phyloP scores from a whole-genome alignment of 2,797 vertebrate genomes.

The Sebastes kiyomatsui region DNA sequence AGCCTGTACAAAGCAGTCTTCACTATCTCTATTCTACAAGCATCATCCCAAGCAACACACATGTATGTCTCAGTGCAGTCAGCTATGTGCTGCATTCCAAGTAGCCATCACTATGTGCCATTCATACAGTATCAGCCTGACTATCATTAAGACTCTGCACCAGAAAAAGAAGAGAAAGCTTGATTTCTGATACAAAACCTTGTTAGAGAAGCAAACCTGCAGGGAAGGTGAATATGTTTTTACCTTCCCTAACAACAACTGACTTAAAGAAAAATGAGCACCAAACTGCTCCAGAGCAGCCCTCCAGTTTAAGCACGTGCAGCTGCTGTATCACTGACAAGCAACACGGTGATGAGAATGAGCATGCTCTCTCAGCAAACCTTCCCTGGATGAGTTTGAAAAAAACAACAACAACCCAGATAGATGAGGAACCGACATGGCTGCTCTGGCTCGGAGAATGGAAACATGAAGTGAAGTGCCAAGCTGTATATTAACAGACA shows the following conservation, averaged over 20 bases:
- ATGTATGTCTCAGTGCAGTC: slow-evolving; percentile 17
- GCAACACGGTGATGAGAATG: slow-evolving; percentile 26
- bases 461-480: slow-evolving; percentile 11
- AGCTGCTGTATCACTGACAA: slow-evolving; percentile 27
- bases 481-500: slow-evolving; percentile 49
- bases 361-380: slow-evolving; percentile 51
- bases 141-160: slow-evolving; percentile 1
- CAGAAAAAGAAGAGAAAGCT: neutral
- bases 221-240: neutral
- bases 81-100: slow-evolving; percentile 37
- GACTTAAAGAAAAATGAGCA: slow-evolving; percentile 2
- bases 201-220: slow-evolving; percentile 12
- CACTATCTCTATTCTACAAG: slow-evolving; percentile 20
- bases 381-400: neutral
- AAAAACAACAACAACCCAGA: neutral
- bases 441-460: slow-evolving; percentile 20
- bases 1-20: slow-evolving; percentile 12
- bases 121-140: slow-evolving; percentile 16
- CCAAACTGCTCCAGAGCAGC: slow-evolving; percentile 18
- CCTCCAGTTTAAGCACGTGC: slow-evolving; percentile 10
- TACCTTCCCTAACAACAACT: neutral
- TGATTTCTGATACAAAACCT: neutral
- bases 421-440: slow-evolving; percentile 30
- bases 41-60: slow-evolving; percentile 24
- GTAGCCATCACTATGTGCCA: slow-evolving; percentile 16